A percentile compares a stretch with the other conserved stretches of the same genome.
These are phyloP conservation scores for Alsophila aescularia DNA, from an alignment of 2,888 invertebrate species.

Conservation along the genomic window DNA sequence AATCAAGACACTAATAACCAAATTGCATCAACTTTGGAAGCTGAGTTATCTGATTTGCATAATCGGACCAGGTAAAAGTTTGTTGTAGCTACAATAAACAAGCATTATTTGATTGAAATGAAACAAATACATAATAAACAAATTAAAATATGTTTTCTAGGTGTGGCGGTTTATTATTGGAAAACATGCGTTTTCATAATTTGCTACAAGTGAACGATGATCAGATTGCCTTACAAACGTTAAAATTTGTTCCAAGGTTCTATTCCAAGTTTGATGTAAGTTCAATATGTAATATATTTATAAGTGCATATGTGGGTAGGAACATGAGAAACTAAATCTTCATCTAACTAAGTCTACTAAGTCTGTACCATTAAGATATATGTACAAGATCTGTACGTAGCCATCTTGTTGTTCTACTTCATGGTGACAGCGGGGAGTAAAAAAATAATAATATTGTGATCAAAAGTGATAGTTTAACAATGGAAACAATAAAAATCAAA, in stretches of 20 bases:
- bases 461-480: no score
- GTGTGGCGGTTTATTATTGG: slow-evolving; percentile 46
- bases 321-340: no score
- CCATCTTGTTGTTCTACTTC: no score
- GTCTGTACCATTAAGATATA: no score
- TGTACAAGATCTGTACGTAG: no score
- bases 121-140: not conserved
- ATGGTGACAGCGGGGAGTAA: no score
- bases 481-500: no score
- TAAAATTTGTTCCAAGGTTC: slow-evolving; percentile 32
- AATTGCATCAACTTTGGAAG: not conserved
- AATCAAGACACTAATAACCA: not conserved
- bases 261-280: slow-evolving; percentile 32
- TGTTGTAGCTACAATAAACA: not conserved
- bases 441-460: no score
- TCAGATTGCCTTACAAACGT: slow-evolving; percentile 23
- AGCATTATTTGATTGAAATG: not conserved
- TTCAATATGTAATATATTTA: no score
- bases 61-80: slow-evolving; percentile 2
- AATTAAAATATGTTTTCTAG: slow-evolving; percentile 24
- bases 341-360: no score
- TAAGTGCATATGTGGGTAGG: no score
- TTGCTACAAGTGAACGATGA: slow-evolving; percentile 16
- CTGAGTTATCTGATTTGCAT: not conserved
- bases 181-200: slow-evolving; percentile 37